A percentile compares a stretch with the other conserved stretches of the same genome.
Conservation (phyloP, 2,797 vertebrate genomes). For the Falco peregrinus region DNA sequence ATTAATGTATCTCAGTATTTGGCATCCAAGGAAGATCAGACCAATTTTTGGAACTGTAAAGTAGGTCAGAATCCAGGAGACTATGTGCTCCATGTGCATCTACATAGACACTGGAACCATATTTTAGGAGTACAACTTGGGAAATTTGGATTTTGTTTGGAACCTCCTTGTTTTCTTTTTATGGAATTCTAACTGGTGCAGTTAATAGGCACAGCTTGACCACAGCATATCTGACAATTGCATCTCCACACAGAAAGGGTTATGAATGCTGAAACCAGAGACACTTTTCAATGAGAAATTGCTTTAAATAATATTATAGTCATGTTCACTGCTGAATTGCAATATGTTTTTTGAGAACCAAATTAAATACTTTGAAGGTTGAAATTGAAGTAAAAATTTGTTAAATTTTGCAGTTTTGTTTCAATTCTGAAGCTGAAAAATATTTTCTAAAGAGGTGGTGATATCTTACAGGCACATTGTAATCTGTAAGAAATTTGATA, state of each 20-base stretch:
- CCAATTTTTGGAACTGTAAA: background rate
- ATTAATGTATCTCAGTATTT: background rate
- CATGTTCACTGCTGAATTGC: background rate
- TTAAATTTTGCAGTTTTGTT: background rate
- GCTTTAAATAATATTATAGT: background rate
- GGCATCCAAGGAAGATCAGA: background rate
- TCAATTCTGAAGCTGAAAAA: background rate
- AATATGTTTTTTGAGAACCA: background rate
- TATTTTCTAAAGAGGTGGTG: background rate
- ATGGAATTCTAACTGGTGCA: background rate
- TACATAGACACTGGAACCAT: background rate
- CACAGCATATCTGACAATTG: background rate
- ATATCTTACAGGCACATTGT: background rate
- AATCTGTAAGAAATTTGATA: background rate
- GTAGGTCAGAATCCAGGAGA: background rate
- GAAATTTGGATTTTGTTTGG: background rate
- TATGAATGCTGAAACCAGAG: background rate
- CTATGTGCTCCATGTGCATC: background rate
- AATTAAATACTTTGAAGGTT: background rate
- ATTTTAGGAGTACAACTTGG: background rate
- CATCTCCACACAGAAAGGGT: background rate
- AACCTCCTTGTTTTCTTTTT: background rate
- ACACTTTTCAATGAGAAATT: background rate
- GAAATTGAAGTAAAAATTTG: background rate
- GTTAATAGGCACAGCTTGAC: background rate